phyloP scores from a whole-genome alignment of 2,113 vertebrate species.

The Menidia beryllina region DNA sequence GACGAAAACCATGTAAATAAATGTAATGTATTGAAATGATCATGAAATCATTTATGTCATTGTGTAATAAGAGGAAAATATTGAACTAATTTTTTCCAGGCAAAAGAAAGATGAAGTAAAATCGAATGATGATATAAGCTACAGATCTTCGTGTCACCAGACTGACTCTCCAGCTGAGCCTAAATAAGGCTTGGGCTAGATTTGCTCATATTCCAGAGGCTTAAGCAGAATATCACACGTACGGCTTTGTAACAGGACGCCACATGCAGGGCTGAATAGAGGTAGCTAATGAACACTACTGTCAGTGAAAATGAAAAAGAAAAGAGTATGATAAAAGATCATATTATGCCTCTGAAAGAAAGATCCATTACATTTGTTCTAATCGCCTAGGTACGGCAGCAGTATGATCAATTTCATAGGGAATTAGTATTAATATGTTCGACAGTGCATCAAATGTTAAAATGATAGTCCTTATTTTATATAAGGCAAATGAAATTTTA shows the following conservation, averaged over 20 bases:
- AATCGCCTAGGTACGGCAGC: neutral
- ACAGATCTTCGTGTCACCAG: too few species aligned
- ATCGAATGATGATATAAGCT: too few species aligned
- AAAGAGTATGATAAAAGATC: constrained; percentile 13
- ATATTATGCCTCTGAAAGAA: constrained; percentile 20
- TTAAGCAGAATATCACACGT: constrained; percentile 9
- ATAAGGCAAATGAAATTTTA: constrained; percentile 8
- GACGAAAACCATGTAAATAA: too few species aligned
- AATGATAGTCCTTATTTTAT: constrained; percentile 29
- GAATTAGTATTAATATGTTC: constrained; percentile 33
- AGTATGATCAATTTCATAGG: constrained; percentile 25
- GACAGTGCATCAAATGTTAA: constrained; percentile 35
- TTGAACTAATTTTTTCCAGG: too few species aligned
- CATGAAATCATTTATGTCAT: too few species aligned
- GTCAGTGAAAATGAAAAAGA: neutral
- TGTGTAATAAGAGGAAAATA: too few species aligned
- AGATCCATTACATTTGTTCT: constrained; percentile 45
- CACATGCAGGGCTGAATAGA: constrained; percentile 5
- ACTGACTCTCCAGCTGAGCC: too few species aligned
- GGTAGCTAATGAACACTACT: constrained; percentile 29
- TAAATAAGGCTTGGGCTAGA: too few species aligned
- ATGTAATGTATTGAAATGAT: too few species aligned
- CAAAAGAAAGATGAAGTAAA: too few species aligned
- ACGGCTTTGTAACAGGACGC: constrained; percentile 11
- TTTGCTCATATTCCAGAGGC: too few species aligned